Base-by-base conservation (phyloP, 2,113 vertebrate genomes). In the Tenrec ecaudatus region DNA sequence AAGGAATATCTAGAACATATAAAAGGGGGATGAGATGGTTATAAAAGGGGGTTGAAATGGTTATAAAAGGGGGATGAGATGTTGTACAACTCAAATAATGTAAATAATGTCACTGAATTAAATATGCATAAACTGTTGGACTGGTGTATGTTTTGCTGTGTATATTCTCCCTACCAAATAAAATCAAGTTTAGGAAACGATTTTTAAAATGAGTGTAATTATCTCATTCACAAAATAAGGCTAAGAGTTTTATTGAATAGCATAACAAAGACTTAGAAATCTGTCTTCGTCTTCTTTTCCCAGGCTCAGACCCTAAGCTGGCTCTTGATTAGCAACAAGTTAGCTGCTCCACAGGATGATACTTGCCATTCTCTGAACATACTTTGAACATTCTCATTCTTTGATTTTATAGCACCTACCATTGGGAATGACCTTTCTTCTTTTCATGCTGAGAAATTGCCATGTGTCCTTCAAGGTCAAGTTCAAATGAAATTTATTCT, bases 251-350 rank as follows among this genome's bases (percentile, higher is more conserved):
- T 22, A 27, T 2, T 27, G 1, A 25, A 20, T 0, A 5, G 1
- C 10, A 17, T 0, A 20, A 3, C 8, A 79, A 43, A 3, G 7
- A 0, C 9, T 2, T 27, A 19, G 15, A 82, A 62, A 27, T 17
- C 25, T 38, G 64, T 14, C 10, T 14, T 3, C 6, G n/a, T 8
- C 2, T 0, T 15, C 3, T 17, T 43, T 17, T n/a, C 8, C 14
- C 31, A n/a, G 17, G 25, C 19, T 31, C 43, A 53, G 11, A 4
- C 16, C 2, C 64, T n/a, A 27, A 1, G 5, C 1, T 1, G 7
- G 23, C 3, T 33, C 14, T 14, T 1, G 3, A 8, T 86, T 0
- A 2, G 27, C 22, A 31, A 5, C 9, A 3, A 2, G 8, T 12
- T 1, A 2, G 27, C 11, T 25, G 0, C 31, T 79, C 14, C 20